phyloP scores from a whole-genome alignment of 2,113 vertebrate genomes.

The Sturnus vulgaris region DNA sequence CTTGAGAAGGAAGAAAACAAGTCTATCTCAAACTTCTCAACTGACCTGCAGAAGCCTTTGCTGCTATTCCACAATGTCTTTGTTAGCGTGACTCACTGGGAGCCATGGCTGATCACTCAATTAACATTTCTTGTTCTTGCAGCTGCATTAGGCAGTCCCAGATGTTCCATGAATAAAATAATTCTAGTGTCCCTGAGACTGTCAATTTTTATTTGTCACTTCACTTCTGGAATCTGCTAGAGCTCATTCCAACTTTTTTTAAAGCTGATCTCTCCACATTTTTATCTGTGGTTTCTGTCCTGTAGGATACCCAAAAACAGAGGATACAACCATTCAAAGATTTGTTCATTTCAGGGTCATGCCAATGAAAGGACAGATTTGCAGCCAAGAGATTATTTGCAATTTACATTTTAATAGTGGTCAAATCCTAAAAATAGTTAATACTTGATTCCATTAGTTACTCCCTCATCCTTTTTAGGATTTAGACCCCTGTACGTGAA shows the following conservation, averaged over 20 bases:
- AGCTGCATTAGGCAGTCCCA: neutral
- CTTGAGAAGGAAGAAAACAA: neutral
- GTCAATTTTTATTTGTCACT: constrained; percentile 9
- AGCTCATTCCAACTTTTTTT: neutral
- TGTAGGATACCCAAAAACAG: neutral
- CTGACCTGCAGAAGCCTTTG: neutral
- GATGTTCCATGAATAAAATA: constrained; percentile 42
- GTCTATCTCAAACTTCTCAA: neutral
- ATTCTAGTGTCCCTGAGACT: neutral
- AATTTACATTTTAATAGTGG: neutral
- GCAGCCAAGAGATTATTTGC: neutral
- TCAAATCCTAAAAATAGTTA: neutral
- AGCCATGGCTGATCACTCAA: neutral
- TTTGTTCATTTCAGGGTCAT: neutral
- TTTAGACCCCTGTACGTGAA: neutral
- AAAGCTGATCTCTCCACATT: neutral
- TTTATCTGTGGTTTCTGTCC: neutral
- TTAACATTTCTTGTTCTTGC: neutral
- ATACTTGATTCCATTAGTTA: neutral
- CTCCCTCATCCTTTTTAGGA: neutral
- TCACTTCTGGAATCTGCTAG: neutral
- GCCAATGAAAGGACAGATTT: neutral
- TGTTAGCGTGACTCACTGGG: neutral
- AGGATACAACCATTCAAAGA: neutral
- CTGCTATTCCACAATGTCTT: neutral